A percentile compares a stretch with the other conserved stretches of the same genome.
phyloP scores from a whole-genome alignment of 2,888 invertebrate genomes.

The Acanthosepion esculentum region DNA sequence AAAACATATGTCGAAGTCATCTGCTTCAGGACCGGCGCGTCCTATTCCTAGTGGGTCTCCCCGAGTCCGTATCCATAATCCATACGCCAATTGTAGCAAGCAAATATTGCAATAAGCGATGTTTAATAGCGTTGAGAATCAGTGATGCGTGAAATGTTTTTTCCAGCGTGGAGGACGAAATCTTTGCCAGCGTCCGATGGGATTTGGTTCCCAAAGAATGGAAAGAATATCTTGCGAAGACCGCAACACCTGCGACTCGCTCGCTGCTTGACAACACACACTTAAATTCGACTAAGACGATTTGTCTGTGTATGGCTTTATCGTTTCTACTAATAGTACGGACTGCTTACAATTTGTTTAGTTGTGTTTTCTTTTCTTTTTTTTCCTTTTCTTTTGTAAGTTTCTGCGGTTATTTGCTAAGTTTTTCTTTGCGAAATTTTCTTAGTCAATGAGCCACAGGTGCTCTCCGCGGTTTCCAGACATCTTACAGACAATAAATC shows the following conservation, averaged over 20 bases:
- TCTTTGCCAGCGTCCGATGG: not conserved
- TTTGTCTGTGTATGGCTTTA: not conserved
- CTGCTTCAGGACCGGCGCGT: too few species aligned
- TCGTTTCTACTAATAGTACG: not conserved
- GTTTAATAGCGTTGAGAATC: not conserved
- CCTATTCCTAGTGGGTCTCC: too few species aligned
- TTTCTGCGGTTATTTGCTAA: not conserved
- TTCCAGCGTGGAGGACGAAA: not conserved
- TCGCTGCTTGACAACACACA: not conserved
- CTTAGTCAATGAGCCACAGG: not conserved
- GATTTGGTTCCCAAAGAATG: not conserved
- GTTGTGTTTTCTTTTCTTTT: not conserved
- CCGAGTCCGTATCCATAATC: not conserved
- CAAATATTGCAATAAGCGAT: not conserved
- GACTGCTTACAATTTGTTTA: not conserved
- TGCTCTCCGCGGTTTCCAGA: not conserved
- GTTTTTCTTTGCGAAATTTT: not conserved
- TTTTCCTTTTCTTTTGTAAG: not conserved
- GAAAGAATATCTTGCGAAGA: not conserved
- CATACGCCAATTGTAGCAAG: not conserved
- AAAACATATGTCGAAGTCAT: too few species aligned
- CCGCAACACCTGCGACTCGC: not conserved
- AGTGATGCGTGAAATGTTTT: not conserved
- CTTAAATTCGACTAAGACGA: not conserved
- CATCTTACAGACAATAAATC: not conserved